A percentile compares a stretch with the other conserved stretches of the same genome.
Conservation (phyloP, 1,140 invertebrate species). For the Ctenoplectra terminalis region DNA sequence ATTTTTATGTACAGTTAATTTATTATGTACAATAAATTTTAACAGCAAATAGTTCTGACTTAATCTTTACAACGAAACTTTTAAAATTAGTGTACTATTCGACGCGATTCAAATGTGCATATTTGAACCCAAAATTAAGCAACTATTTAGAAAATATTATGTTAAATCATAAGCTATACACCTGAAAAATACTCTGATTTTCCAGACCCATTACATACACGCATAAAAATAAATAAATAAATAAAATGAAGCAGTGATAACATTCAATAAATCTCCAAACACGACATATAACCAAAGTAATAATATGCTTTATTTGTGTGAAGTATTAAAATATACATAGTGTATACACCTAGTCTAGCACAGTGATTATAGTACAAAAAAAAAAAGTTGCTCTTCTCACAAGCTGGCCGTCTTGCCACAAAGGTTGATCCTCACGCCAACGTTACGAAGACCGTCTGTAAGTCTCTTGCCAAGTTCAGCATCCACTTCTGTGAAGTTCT, state of each 20-base stretch:
- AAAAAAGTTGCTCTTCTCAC: conserved; percentile 57
- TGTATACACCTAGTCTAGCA: background rate
- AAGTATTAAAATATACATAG: conserved; percentile 10
- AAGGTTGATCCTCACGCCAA: conserved; percentile 81
- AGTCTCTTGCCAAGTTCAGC: conserved; percentile 87
- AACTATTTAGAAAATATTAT: too few species aligned
- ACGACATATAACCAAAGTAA: conserved; percentile 1
- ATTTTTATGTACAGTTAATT: too few species aligned
- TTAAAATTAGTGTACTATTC: too few species aligned
- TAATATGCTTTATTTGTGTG: conserved; percentile 13
- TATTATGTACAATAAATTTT: too few species aligned
- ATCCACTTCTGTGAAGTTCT: conserved; percentile 89
- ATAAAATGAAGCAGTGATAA: background rate
- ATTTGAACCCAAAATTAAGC: too few species aligned
- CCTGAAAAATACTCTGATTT: too few species aligned
- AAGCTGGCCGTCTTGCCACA: conserved; percentile 75
- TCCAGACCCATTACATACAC: too few species aligned
- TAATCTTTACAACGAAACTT: too few species aligned
- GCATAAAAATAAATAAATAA: too few species aligned
- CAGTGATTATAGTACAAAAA: conserved; percentile 5
- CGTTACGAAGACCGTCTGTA: conserved; percentile 85
- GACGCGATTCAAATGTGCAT: too few species aligned
- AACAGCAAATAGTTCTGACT: too few species aligned
- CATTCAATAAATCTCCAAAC: background rate
- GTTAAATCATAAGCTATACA: too few species aligned